Percentiles rank a stretch among this genome's conserved stretches.
phyloP scores from a whole-genome alignment of 35 echinoderm and acorn worm species.

The Stichopus chloronotus region DNA sequence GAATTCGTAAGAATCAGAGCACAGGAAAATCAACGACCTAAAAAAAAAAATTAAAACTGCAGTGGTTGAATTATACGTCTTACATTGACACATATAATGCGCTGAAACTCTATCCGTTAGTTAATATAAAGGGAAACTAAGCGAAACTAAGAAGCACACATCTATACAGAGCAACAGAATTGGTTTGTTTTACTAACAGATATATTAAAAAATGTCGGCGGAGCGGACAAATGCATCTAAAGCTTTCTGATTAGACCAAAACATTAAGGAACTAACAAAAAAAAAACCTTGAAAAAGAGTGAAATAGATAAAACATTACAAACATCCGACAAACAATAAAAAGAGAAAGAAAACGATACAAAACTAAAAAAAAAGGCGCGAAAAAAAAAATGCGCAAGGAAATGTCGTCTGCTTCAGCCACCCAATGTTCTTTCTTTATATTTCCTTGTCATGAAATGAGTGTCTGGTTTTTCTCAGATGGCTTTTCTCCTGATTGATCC shows the following conservation, averaged over 20 bases:
- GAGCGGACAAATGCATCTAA: background rate
- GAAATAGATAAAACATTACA: too few relatives aligned
- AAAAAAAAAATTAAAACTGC: background rate
- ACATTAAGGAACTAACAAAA: background rate
- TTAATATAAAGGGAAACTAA: background rate
- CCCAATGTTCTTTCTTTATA: slow-evolving; percentile 17
- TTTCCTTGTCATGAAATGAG: background rate
- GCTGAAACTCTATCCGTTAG: slow-evolving; percentile 11
- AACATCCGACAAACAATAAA: too few relatives aligned
- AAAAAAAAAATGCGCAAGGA: background rate
- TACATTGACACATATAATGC: background rate
- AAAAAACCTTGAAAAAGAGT: background rate
- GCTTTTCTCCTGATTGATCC: slow-evolving; percentile 32
- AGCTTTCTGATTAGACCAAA: background rate
- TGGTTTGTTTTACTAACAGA: slow-evolving; percentile 33
- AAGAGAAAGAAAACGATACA: too few relatives aligned
- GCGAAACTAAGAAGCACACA: too few relatives aligned
- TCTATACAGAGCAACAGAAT: slow-evolving; percentile 31
- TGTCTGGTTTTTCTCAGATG: slow-evolving; percentile 42
- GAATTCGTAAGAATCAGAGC: background rate
- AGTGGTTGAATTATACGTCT: slow-evolving; percentile 10
- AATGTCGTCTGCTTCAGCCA: slow-evolving; percentile 35
- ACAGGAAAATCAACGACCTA: background rate
- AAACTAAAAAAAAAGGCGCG: background rate
- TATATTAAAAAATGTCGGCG: background rate